These are phyloP conservation scores for Conus canariensis DNA, from an alignment of 2,888 invertebrate genomes.

Conservation along the genomic window DNA sequence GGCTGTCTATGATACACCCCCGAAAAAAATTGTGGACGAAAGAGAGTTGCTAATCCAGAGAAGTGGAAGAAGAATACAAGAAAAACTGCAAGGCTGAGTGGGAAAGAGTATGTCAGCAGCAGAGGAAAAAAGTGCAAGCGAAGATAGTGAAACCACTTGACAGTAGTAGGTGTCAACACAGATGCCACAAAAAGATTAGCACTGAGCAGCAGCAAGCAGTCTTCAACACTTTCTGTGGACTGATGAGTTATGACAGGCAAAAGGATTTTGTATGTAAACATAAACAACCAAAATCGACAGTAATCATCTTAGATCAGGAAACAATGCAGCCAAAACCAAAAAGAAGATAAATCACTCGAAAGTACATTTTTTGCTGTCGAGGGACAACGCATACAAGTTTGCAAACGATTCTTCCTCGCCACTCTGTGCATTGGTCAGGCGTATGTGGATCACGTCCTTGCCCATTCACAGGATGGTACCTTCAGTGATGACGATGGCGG, in stretches of 20 bases:
- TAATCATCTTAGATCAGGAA: background rate
- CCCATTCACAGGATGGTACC: background rate
- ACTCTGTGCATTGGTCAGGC: background rate
- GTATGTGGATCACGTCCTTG: background rate
- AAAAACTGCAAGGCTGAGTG: background rate
- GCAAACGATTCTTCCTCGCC: background rate
- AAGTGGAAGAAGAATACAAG: conserved; percentile 4
- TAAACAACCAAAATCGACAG: background rate
- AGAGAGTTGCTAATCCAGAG: background rate
- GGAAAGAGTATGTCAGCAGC: background rate
- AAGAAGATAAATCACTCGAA: too few species aligned
- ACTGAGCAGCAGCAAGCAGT: background rate
- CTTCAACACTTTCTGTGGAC: background rate
- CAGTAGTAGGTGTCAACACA: background rate
- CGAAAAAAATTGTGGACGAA: too few species aligned
- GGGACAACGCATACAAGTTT: background rate
- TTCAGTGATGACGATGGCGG: background rate
- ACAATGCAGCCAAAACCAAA: too few species aligned
- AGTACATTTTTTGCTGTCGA: background rate
- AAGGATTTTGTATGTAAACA: conserved; percentile 6
- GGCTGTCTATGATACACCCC: too few species aligned
- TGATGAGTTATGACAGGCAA: background rate
- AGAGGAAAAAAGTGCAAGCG: background rate
- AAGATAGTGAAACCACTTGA: background rate
- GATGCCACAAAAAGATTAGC: background rate